Evolutionary conservation across 2,797 vertebrate species (phyloP).

Genomic region (Ctenopoma multispine): DNA sequence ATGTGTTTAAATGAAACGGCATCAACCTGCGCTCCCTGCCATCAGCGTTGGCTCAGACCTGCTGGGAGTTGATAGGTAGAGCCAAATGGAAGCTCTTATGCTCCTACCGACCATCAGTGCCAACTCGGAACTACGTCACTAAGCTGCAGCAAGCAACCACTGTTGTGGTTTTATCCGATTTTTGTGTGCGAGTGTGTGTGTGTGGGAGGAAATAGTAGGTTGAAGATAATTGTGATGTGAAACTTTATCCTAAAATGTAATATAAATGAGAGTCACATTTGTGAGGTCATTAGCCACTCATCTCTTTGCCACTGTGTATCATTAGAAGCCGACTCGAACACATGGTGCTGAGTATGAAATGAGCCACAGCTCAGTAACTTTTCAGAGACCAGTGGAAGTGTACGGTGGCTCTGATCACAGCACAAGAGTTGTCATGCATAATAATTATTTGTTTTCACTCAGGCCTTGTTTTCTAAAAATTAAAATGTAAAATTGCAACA

Average conservation of each 20-base stretch:
- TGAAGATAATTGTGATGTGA: not conserved
- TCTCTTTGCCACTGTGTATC: not conserved
- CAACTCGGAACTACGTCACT: constrained; percentile 1
- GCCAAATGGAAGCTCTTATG: constrained; percentile 27
- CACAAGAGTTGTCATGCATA: not conserved
- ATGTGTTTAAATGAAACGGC: not conserved
- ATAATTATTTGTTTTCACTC: not conserved
- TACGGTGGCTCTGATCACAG: not conserved
- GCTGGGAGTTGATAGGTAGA: constrained; percentile 29
- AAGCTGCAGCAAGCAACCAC: constrained; percentile 1
- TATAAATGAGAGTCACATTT: not conserved
- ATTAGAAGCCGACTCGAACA: not conserved
- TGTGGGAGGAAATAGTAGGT: not conserved
- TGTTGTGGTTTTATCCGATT: constrained; percentile 16
- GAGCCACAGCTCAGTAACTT: not conserved
- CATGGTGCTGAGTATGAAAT: not conserved
- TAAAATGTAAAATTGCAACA: not conserved
- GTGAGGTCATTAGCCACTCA: not conserved
- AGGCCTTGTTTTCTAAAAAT: not conserved
- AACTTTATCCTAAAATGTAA: constrained; percentile 8
- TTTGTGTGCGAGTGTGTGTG: not conserved
- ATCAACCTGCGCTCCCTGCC: not conserved
- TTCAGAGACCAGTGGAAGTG: not conserved
- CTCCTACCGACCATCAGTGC: constrained; percentile 26
- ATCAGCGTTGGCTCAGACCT: constrained; percentile 6